phyloP scores from a whole-genome alignment of 1,140 invertebrate species.

The Rhopalosiphum maidis region DNA sequence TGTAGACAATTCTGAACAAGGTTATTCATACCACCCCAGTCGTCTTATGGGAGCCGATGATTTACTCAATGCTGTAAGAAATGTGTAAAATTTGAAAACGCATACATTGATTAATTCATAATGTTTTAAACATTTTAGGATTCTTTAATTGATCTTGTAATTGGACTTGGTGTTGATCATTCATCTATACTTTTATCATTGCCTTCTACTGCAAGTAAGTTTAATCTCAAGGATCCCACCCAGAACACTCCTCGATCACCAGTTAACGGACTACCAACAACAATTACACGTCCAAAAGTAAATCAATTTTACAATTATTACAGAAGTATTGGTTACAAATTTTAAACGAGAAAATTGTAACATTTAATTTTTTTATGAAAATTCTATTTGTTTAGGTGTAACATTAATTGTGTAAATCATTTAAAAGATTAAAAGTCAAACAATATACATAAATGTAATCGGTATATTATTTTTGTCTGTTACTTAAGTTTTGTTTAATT shows the following conservation, averaged over 20 bases:
- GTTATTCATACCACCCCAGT: slow-evolving; percentile 76
- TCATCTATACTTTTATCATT: slow-evolving; percentile 75
- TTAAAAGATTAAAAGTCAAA: not conserved
- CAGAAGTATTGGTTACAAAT: not conserved
- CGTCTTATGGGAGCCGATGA: slow-evolving; percentile 78
- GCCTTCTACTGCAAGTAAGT: slow-evolving; percentile 72
- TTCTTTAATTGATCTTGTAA: slow-evolving; percentile 76
- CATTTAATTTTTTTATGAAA: not conserved
- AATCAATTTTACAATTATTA: slow-evolving; percentile 47
- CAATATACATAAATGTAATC: not conserved
- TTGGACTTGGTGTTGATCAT: slow-evolving; percentile 73
- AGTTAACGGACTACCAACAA: slow-evolving; percentile 66
- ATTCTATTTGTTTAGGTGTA: not conserved
- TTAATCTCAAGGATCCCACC: slow-evolving; percentile 70
- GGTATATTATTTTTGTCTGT: not conserved
- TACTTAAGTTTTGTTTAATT: not conserved
- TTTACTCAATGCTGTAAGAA: slow-evolving; percentile 76
- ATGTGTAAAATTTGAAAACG: not conserved
- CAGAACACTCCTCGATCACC: slow-evolving; percentile 75
- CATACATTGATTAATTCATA: not conserved
- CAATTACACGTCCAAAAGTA: slow-evolving; percentile 70
- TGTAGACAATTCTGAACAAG: slow-evolving; percentile 68
- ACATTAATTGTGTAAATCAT: not conserved
- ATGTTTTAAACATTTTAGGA: slow-evolving; percentile 66
- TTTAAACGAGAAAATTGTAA: not conserved